Base-by-base conservation (phyloP, 2,888 invertebrate genomes). In the Acanthopleura granulata region DNA sequence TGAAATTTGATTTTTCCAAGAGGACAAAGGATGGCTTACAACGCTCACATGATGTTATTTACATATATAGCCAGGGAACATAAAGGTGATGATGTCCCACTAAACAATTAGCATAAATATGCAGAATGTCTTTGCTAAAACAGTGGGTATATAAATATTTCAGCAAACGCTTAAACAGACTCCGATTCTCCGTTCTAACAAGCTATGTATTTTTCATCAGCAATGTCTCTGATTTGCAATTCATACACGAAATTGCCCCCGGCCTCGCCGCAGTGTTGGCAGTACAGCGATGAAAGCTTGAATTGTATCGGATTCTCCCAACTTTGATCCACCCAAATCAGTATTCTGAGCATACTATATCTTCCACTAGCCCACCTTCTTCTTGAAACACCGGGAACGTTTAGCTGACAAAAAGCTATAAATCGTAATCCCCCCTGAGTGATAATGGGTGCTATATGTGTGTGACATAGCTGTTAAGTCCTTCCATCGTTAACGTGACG, bases 71-170 rank as follows among this genome's bases (percentile, higher is more conserved):
- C 12, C 18, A 57, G 22, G 57, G 12, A 22, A 57, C 12, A 57
- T n/a, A 57, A 12, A 57, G 22, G 57, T 22, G n/a, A 57, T 57
- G 22, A 57, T 57, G 22, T 57, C n/a, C 18, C 4, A 12, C 22
- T 57, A 57, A 57, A n/a, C 22, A 57, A 57, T 57, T 22, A 22
- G 22, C 57, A 57, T 57, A 57, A 57, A 57, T 57, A 57, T 57
- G 18, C 57, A n/a, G 3, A 22, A 22, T 57, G 57, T 57, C 18
- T 4, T 6, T 57, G n/a, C 18, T 18, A 57, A 57, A 57, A n/a
- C 22, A 57, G n/a, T n/a, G 18, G 3, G 6, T 4, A n/a, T 22
- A 57, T 57, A 57, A 57, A 57, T 57, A 57, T 57, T 57, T 57
- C 57, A 3, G 57, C n/a, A 12, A 57, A 57, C 18, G 6, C 22